These are phyloP conservation scores for Momotus momota DNA, from an alignment of 2,797 vertebrate genomes.

Conservation along the genomic window DNA sequence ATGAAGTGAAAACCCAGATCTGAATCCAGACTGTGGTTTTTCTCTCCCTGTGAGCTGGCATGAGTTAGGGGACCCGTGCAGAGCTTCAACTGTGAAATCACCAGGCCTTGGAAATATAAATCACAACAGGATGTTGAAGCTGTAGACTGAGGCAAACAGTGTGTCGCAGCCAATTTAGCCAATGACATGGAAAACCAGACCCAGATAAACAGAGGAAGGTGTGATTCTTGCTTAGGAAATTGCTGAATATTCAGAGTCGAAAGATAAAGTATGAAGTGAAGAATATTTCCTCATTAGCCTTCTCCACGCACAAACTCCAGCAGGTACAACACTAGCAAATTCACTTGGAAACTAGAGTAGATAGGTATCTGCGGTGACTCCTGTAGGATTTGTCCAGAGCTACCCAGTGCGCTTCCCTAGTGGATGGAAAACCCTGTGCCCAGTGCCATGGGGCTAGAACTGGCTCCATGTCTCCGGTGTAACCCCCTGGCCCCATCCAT, in stretches of 20 bases:
- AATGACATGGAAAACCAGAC: conserved; percentile 8
- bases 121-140: background rate
- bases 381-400: background rate
- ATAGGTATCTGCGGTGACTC: background rate
- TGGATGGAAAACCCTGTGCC: background rate
- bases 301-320: background rate
- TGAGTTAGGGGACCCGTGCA: background rate
- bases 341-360: background rate
- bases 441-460: background rate
- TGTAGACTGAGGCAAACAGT: conserved; percentile 10
- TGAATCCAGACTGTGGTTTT: background rate
- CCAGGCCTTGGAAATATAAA: background rate
- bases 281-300: background rate
- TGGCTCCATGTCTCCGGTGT: rapidly evolving
- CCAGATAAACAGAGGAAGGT: background rate
- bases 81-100: background rate
- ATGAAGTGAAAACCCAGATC: background rate
- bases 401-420: background rate
- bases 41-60: background rate
- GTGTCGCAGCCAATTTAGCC: background rate
- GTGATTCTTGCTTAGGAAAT: conserved; percentile 2
- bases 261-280: background rate
- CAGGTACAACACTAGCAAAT: background rate
- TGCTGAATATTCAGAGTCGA: background rate
- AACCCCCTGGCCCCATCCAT: background rate